Conservation (phyloP, 2,113 vertebrate genomes). For the Varanus salvator region DNA sequence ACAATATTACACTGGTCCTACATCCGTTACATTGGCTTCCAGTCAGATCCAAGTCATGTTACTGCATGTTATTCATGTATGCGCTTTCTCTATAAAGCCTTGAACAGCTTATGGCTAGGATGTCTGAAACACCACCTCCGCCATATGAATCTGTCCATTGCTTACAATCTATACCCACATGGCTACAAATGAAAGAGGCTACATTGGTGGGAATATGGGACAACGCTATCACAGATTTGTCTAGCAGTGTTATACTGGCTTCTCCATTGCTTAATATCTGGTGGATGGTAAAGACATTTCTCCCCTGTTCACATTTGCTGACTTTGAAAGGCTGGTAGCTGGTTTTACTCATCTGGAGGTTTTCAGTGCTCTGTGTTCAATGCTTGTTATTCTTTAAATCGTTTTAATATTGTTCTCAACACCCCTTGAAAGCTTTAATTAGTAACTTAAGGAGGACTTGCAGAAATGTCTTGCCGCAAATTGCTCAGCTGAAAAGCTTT, state of each 20-base stretch:
- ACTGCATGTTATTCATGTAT: background rate
- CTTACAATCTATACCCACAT: too few relatives aligned
- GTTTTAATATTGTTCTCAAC: background rate
- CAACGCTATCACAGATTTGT: background rate
- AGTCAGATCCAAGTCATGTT: background rate
- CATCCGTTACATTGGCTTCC: background rate
- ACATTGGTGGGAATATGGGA: background rate
- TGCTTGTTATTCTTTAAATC: background rate
- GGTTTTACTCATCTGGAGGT: background rate
- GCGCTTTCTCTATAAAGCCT: background rate
- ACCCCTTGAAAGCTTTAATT: background rate
- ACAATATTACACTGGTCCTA: background rate
- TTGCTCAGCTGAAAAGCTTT: too few relatives aligned
- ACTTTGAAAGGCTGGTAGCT: background rate
- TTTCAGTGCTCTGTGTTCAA: background rate
- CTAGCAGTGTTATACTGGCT: background rate
- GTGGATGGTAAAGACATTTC: background rate
- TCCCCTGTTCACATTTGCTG: background rate
- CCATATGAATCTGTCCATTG: too few relatives aligned
- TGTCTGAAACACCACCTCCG: background rate
- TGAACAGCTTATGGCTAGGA: background rate
- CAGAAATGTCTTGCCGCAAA: background rate
- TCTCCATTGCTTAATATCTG: background rate
- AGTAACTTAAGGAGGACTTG: background rate
- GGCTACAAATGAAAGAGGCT: background rate